These are phyloP conservation scores for Centrocercus urophasianus DNA, from an alignment of 2,113 vertebrate genomes.

Conservation along the genomic window DNA sequence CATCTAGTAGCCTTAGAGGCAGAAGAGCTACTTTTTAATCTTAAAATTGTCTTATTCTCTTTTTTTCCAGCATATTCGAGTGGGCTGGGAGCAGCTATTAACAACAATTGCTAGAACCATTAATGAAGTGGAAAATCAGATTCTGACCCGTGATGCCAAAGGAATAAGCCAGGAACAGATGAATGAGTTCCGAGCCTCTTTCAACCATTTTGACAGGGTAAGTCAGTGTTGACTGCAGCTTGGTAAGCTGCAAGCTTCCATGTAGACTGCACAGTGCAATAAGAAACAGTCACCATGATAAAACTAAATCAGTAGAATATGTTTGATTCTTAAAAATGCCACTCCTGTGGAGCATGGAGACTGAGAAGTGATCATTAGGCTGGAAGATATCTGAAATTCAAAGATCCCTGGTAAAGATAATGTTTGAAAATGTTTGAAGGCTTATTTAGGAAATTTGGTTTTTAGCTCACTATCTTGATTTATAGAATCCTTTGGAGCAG, in stretches of 20 bases:
- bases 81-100: constrained; percentile 98
- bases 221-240: constrained; percentile 25
- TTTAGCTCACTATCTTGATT: neutral
- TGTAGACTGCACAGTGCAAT: neutral
- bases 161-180: constrained; percentile 99
- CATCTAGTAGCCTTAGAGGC: neutral
- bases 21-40: neutral
- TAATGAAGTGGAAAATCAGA: constrained; percentile 99
- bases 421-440: neutral
- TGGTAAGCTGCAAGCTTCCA: neutral
- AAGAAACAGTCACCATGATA: neutral
- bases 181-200: constrained; percentile 97
- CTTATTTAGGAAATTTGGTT: neutral
- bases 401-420: neutral
- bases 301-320: neutral
- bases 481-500: neutral
- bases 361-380: neutral
- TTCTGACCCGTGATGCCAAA: constrained; percentile 98
- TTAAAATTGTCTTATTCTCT: neutral
- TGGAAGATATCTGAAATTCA: neutral
- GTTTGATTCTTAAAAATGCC: neutral
- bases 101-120: constrained; percentile 98
- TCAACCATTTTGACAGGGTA: constrained; percentile 99
- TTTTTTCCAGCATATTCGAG: constrained; percentile 90
- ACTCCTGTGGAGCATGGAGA: neutral